Evolutionary conservation across 2,888 invertebrate genomes (phyloP), one percentile per base, ranked within the genome.

Genomic region (Subacronicta megacephala): DNA sequence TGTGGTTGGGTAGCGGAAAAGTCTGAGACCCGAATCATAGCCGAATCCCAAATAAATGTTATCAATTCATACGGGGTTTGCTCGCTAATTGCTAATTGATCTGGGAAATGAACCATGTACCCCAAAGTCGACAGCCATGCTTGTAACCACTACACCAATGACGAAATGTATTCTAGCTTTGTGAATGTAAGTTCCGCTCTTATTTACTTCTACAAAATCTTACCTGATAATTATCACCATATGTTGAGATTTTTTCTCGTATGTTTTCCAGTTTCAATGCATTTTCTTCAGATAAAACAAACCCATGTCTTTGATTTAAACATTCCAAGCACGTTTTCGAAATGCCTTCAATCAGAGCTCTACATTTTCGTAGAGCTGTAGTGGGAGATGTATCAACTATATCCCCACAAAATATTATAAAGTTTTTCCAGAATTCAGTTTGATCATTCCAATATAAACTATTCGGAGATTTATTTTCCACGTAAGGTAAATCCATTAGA

Each of bases 391-490:
- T 75, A 18, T 83, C 81, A 2, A 91, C 77, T 17, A 95, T 75
- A 43, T 82, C 83, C 52, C 90, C 87, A 53, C 82, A 85, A 69
- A 92, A 87, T 13, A 42, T 64, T 33, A 90, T 66, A 13, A 89
- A 85, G 65, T 90, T 84, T 13, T 64, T 57, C 93, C 93, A 93
- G 81, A 93, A 93, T 16, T 75, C 74, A n/a, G 68, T 71, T 66
- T 80, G 84, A 45, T 89, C 73, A 7, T 81, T 78, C 92, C 92
- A 93, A 61, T 92, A 93, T 50, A 86, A 72, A 13, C 59, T 69
- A 42, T 79, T 80, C 12, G 61, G 49, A 1, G 40, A 33, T 51
- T 75, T 81, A 2, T 54, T 60, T 18, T 64, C 55, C 0, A 61
- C 55, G 53, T 86, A 89, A 1, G 90, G 91, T 36, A 93, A 76